Base-by-base conservation (phyloP, 2,888 invertebrate genomes). In the Chloroclystis v-ata region DNA sequence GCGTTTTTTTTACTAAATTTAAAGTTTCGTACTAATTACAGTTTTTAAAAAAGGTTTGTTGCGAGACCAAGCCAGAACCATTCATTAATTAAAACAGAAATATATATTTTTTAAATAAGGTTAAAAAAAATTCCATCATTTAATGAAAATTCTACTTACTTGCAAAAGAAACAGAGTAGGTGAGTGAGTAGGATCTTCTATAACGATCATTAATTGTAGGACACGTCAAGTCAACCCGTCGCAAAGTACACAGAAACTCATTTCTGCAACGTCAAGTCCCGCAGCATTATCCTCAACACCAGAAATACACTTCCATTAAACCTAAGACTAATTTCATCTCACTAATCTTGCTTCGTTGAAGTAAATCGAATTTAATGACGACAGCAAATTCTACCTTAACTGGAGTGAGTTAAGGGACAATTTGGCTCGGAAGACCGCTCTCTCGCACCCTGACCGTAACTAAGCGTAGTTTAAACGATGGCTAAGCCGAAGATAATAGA, bases 401-500 rank as follows among this genome's bases (percentile, higher is more conserved):
- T 1, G 24, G 40, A 35, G 30, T 28, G 13, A 9, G 30, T 40
- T 40, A 47, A 7, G 50, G 43, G 43, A 39, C 38, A 46, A 20
- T 50, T 50, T 40, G 30, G 43, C 39, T 37, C 11, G 46, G 12
- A 14, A 26, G 37, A 45, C 38, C 37, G 46, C 30, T 43, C 29
- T 26, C 46, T 43, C 39, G 39, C 46, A 50, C 39, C 43, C 43
- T 50, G 50, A 46, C 46, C 50, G 50, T 50, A 48, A 49, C 49
- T 54, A 52, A 56, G 56, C 41, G 43, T 49, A 54, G 49, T 52
- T 54, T 54, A 54, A 54, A 45, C 49, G 54, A 47, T 54, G 43
- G 49, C 44, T 54, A 47, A 52, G 42, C 44, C 40, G 44, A 56
- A 55, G 56, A 60, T 65, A 58, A 63, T 57, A 60, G 61, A 55